These are phyloP conservation scores for Leucoma salicis DNA, from an alignment of 2,888 invertebrate genomes.

Conservation along the genomic window DNA sequence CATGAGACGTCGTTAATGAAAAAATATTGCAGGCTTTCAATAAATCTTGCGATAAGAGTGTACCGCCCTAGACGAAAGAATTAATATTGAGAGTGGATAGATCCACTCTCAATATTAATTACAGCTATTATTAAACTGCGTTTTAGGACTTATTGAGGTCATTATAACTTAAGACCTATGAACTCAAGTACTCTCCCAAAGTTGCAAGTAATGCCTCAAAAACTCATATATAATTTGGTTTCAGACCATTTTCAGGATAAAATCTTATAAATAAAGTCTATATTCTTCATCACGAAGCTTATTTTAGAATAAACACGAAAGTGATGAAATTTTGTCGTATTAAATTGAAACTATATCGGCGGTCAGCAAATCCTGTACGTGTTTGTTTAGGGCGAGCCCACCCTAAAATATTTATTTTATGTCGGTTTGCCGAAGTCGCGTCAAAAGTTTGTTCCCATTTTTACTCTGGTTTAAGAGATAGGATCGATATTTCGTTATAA, in stretches of 20 bases:
- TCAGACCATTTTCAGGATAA: not conserved
- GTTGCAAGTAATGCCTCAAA: slow-evolving; percentile 55
- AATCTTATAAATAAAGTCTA: too few relatives aligned
- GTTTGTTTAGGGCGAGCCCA: slow-evolving; percentile 81
- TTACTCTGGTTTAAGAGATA: slow-evolving; percentile 69
- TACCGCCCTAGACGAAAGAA: slow-evolving; percentile 49
- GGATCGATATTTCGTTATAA: slow-evolving; percentile 72
- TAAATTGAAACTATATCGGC: slow-evolving; percentile 81
- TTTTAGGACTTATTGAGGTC: slow-evolving; percentile 28
- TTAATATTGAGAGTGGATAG: too few relatives aligned
- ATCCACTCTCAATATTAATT: slow-evolving; percentile 60
- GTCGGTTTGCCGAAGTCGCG: slow-evolving; percentile 80
- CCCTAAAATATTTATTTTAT: slow-evolving; percentile 83
- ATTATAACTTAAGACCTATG: slow-evolving; percentile 41
- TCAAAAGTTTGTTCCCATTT: slow-evolving; percentile 78
- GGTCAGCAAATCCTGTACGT: slow-evolving; percentile 79
- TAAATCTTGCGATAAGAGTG: slow-evolving; percentile 64
- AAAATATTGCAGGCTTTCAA: slow-evolving; percentile 74
- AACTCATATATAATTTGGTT: not conserved
- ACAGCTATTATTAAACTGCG: slow-evolving; percentile 41
- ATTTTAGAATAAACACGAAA: slow-evolving; percentile 42
- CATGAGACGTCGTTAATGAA: slow-evolving; percentile 72
- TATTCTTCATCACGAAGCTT: slow-evolving; percentile 43
- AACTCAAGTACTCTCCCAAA: slow-evolving; percentile 44
- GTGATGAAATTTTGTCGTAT: slow-evolving; percentile 78